Conservation (phyloP, 2,113 vertebrate genomes). For the Centrocercus urophasianus region DNA sequence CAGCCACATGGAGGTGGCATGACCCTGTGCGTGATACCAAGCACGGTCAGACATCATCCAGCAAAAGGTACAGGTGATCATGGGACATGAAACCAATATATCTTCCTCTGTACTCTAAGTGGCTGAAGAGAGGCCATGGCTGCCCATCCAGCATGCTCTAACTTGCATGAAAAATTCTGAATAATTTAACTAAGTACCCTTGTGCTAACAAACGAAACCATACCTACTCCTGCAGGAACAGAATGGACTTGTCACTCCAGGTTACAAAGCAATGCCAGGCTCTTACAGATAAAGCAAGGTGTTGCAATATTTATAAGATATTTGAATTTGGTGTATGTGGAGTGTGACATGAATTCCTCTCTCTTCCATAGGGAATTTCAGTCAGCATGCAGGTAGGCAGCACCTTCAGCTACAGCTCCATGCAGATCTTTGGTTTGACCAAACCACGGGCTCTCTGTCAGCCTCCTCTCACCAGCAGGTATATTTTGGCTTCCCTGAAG, state of each 20-base stretch:
- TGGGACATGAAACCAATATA: background rate
- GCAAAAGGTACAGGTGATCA: background rate
- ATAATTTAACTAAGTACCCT: background rate
- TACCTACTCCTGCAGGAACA: background rate
- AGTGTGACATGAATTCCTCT: background rate
- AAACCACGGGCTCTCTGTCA: background rate
- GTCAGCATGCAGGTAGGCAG: background rate
- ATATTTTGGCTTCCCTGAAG: background rate
- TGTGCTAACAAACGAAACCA: background rate
- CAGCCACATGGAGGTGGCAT: background rate
- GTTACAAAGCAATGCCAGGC: background rate
- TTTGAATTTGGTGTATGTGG: background rate
- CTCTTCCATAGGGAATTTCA: background rate
- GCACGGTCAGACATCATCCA: background rate
- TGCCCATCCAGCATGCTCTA: background rate
- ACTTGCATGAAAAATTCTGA: background rate
- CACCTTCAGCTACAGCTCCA: background rate
- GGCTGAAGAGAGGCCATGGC: background rate
- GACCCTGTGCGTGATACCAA: background rate
- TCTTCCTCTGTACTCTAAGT: background rate
- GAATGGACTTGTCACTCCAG: background rate
- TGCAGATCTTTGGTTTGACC: background rate
- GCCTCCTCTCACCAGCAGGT: background rate
- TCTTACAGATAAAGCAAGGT: background rate
- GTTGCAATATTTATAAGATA: background rate